Evolutionary conservation across 2,888 invertebrate species (phyloP), one percentile per base, ranked within the genome.

Genomic region (Tupiocoris notatus): DNA sequence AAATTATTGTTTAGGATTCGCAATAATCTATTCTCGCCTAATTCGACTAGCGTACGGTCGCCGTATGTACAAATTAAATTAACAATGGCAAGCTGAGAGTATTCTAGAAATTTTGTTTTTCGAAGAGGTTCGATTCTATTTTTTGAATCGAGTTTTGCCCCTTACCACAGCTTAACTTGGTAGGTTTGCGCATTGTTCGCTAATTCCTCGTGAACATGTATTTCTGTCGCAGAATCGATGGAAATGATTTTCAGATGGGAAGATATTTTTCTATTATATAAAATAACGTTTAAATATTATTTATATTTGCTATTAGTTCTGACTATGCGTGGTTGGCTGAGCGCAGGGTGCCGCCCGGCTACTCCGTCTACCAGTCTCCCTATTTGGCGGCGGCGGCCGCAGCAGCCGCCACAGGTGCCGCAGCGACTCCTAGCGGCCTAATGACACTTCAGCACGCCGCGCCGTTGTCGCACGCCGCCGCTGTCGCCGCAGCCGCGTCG

Each of bases 401-500:
- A 2, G 88, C 90, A 25, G 86, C 88, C 54, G 86, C 88, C n/a
- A 75, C 77, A 6, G 79, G 77, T 9, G 78, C 80, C 20, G 84
- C 85, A 82, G 78, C 80, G 22, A 84, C 85, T 82, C 83, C 85
- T 83, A 81, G 84, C 25, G 66, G 85, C 83, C 77, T 78, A 84
- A 86, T 78, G 83, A 84, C 78, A 82, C 84, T 87, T 85, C 84
- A 86, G 82, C 84, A 75, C 24, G 62, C 86, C 83, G 82, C 85
- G 83, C 64, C 85, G 84, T 66, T 77, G 84, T 85, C 75, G 82
- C 84, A 77, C 83, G 85, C 85, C 83, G 88, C 92, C 0, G 62
- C 84, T 83, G 88, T 92, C 75, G 92, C 92, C 12, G 92, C 92
- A 0, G 92, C 92, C n/a, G 86, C 88, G 66, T 90, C 91, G 81